Conservation (phyloP, 92 coral and sea anemone species). For the Micromussa lordhowensis region DNA sequence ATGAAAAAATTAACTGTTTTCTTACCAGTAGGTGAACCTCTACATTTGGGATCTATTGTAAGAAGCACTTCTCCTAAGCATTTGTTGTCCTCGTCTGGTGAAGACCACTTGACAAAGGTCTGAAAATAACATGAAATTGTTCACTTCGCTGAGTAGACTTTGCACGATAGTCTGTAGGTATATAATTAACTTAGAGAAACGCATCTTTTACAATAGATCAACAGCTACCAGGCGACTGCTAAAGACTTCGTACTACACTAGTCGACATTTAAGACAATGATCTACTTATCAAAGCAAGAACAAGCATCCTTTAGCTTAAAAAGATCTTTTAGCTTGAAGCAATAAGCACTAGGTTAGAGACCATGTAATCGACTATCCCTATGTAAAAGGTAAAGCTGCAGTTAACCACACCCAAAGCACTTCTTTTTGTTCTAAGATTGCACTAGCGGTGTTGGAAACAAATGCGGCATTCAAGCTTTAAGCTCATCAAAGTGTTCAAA, state of each 20-base stretch:
- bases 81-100: constrained; percentile 97
- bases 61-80: constrained; percentile 95
- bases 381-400: no score
- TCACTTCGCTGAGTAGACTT: neutral
- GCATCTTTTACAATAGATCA: neutral
- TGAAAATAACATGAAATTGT: constrained; percentile 28
- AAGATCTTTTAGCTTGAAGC: neutral
- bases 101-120: constrained; percentile 90
- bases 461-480: no score
- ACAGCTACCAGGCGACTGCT: neutral
- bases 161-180: neutral
- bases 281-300: neutral
- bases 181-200: neutral
- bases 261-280: neutral
- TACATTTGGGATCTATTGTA: constrained; percentile 70
- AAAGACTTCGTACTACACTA: neutral
- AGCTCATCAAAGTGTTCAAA: no score
- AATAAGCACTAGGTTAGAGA: neutral
- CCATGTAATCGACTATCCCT: neutral
- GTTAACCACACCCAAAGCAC: no score
- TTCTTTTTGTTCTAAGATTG: no score
- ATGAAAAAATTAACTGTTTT: neutral
- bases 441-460: no score
- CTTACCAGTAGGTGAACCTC: constrained; percentile 62
- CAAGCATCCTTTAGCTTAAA: neutral